These are phyloP conservation scores for Anodontia alba DNA, from an alignment of 2,888 invertebrate genomes.

Conservation along the genomic window DNA sequence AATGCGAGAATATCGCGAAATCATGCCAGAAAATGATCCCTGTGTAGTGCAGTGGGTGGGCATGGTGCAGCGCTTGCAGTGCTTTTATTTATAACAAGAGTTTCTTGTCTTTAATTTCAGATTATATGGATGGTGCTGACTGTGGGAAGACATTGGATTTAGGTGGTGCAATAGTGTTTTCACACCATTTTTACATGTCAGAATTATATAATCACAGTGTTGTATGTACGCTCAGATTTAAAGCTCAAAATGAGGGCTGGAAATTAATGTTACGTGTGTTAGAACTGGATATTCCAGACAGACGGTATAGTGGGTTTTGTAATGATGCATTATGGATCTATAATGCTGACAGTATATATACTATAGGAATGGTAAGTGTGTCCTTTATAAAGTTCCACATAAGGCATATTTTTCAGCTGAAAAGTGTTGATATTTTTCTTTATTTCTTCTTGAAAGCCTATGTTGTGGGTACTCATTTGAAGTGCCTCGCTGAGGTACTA, in stretches of 20 bases:
- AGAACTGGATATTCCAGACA: slow-evolving; percentile 82
- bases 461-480: no score
- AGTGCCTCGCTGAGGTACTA: no score
- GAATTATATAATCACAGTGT: slow-evolving; percentile 72
- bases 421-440: no score
- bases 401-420: no score
- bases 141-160: slow-evolving; percentile 75
- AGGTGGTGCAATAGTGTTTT: slow-evolving; percentile 82
- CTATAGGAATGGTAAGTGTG: slow-evolving; percentile 72
- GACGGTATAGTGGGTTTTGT: slow-evolving; percentile 73
- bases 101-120: no score
- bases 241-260: slow-evolving; percentile 78
- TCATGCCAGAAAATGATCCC: no score
- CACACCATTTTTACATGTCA: slow-evolving; percentile 70
- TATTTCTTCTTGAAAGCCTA: no score
- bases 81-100: no score
- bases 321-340: slow-evolving; percentile 83
- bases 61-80: no score
- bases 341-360: slow-evolving; percentile 75
- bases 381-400: no score
- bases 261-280: slow-evolving; percentile 79
- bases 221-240: slow-evolving; percentile 80
- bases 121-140: slow-evolving; percentile 80
- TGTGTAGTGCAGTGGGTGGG: no score
- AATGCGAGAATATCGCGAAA: no score